Conservation (phyloP, 2,888 invertebrate species). For the Drosophila austrosaltans region DNA sequence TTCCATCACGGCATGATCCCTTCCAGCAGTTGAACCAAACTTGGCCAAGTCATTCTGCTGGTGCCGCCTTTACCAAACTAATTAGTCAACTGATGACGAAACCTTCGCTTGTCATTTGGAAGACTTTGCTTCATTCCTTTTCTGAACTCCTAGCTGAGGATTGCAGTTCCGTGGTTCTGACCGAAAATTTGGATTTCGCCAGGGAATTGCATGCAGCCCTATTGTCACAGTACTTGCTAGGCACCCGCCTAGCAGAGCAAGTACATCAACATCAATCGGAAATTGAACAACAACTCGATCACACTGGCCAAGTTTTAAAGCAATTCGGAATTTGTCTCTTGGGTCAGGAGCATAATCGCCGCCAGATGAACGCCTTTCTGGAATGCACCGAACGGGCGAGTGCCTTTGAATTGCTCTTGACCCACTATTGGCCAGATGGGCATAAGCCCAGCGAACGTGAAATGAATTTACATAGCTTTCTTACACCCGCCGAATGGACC, state of each 20-base stretch:
- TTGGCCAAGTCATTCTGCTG: constrained; percentile 79
- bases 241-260: constrained; percentile 80
- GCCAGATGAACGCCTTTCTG: constrained; percentile 81
- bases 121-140: constrained; percentile 75
- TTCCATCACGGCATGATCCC: constrained; percentile 13
- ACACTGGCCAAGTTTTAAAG: constrained; percentile 70
- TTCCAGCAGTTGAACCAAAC: constrained; percentile 47
- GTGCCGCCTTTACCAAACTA: constrained; percentile 77
- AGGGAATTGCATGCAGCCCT: constrained; percentile 80
- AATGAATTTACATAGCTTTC: constrained; percentile 64
- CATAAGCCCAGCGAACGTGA: constrained; percentile 26
- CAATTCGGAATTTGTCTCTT: constrained; percentile 78
- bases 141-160: constrained; percentile 64
- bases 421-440: constrained; percentile 80
- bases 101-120: constrained; percentile 82
- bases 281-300: constrained; percentile 59
- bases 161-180: constrained; percentile 20
- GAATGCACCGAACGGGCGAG: constrained; percentile 75
- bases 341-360: constrained; percentile 78
- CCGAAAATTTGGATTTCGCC: constrained; percentile 72
- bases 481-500: constrained; percentile 79
- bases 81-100: constrained; percentile 79
- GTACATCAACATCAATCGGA: constrained; percentile 73
- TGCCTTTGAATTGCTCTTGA: constrained; percentile 72
- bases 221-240: constrained; percentile 79